Percentiles rank a stretch among this genome's conserved stretches.
phyloP scores from a whole-genome alignment of 1,140 invertebrate genomes.

The Diorhabda elongata region DNA sequence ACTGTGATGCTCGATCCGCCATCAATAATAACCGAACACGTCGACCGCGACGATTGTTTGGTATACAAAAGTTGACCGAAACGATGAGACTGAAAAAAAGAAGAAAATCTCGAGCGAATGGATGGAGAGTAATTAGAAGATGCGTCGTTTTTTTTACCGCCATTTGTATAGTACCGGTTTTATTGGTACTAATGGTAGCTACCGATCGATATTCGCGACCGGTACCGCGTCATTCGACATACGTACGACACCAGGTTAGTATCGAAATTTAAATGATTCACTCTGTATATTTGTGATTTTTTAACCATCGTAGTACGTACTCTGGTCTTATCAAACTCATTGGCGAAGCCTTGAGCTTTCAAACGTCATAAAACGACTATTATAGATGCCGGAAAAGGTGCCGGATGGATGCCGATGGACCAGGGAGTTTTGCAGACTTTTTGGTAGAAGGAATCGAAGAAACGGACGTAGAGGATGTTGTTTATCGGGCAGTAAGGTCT shows the following conservation, averaged over 20 bases:
- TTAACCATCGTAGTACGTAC: not conserved
- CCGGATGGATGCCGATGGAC: too few species aligned
- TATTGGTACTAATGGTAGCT: slow-evolving; percentile 44
- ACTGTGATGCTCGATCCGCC: too few species aligned
- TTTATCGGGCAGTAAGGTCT: too few species aligned
- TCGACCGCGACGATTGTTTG: not conserved
- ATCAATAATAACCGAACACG: too few species aligned
- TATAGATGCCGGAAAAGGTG: too few species aligned
- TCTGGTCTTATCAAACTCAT: too few species aligned
- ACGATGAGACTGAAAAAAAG: slow-evolving; percentile 39
- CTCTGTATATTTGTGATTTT: not conserved
- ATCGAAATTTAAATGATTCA: not conserved
- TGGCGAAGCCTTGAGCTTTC: too few species aligned
- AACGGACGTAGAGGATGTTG: too few species aligned
- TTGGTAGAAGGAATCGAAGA: too few species aligned
- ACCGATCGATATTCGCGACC: slow-evolving; percentile 46
- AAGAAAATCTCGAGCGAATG: slow-evolving; percentile 28
- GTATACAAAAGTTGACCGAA: slow-evolving; percentile 13
- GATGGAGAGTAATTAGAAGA: slow-evolving; percentile 44
- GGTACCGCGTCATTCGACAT: slow-evolving; percentile 21
- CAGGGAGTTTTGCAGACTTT: too few species aligned
- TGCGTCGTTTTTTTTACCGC: slow-evolving; percentile 46
- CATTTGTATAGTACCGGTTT: slow-evolving; percentile 45
- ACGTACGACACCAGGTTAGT: slow-evolving; percentile 19
- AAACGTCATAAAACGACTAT: too few species aligned